Conservation (phyloP, 2,888 invertebrate species). For the Tridacna crocea region DNA sequence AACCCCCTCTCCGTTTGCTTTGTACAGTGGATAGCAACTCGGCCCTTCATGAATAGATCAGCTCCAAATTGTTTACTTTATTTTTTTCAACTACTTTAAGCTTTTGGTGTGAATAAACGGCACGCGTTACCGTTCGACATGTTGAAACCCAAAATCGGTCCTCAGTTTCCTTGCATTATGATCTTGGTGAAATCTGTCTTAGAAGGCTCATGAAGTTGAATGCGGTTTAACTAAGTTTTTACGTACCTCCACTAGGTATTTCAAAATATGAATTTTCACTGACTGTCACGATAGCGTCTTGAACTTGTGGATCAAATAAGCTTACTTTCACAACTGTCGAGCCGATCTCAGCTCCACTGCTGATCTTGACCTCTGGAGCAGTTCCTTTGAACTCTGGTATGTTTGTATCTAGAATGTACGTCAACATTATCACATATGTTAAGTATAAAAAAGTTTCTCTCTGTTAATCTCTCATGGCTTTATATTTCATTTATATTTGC, state of each 20-base stretch:
- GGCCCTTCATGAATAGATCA: not conserved
- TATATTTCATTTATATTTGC: too few species aligned
- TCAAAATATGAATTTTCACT: conserved; percentile 11
- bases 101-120: not conserved
- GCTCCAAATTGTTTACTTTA: not conserved
- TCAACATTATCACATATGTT: too few species aligned
- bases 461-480: too few species aligned
- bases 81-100: not conserved
- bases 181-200: not conserved
- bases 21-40: too few species aligned
- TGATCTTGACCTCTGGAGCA: not conserved
- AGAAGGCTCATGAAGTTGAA: not conserved
- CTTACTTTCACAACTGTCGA: not conserved
- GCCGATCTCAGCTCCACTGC: not conserved
- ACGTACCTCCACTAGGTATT: conserved; percentile 3
- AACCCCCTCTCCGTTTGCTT: too few species aligned
- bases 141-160: too few species aligned
- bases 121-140: not conserved
- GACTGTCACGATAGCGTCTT: conserved; percentile 1
- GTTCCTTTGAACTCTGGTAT: conserved; percentile 18
- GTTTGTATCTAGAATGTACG: conserved; percentile 3
- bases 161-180: too few species aligned
- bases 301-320: conserved; percentile 1
- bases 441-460: not conserved
- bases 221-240: not conserved